Evolutionary conservation across 2,888 invertebrate genomes (phyloP).

Genomic region (Lithosia quadra): DNA sequence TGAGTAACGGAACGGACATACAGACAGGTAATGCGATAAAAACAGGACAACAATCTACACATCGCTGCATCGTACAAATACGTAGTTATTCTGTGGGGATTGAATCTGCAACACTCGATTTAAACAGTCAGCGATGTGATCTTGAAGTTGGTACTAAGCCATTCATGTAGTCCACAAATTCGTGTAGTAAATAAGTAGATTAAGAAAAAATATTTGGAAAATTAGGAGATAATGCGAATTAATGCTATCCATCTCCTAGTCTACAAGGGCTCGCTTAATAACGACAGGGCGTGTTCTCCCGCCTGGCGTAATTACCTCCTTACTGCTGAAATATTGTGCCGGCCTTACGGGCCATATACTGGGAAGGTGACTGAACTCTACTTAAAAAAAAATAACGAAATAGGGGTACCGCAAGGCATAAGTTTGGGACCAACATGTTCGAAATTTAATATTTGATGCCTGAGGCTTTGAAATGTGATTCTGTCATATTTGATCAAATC

Average conservation of each 20-base stretch:
- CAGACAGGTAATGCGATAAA: no score
- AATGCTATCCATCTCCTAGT: conserved; percentile 25
- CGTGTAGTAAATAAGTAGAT: no score
- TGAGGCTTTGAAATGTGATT: conserved; percentile 2
- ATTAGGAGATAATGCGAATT: not conserved
- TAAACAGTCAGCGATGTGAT: no score
- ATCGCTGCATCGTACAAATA: no score
- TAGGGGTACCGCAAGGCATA: conserved; percentile 12
- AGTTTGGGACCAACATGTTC: not conserved
- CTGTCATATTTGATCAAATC: not conserved
- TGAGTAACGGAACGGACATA: no score
- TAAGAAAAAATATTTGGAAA: not conserved
- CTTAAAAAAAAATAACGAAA: conserved; percentile 23
- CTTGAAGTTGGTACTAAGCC: no score
- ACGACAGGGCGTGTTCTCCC: conserved; percentile 35
- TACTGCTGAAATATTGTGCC: conserved; percentile 54
- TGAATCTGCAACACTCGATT: no score
- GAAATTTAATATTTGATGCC: not conserved
- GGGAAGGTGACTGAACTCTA: conserved; percentile 39
- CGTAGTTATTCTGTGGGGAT: no score
- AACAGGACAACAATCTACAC: no score
- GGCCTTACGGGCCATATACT: conserved; percentile 32
- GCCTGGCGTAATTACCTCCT: conserved; percentile 52
- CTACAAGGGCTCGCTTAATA: conserved; percentile 38
- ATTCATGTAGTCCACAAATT: no score